Evolutionary conservation across 2,888 invertebrate genomes (phyloP).

Genomic region (Electrophaes corylata): DNA sequence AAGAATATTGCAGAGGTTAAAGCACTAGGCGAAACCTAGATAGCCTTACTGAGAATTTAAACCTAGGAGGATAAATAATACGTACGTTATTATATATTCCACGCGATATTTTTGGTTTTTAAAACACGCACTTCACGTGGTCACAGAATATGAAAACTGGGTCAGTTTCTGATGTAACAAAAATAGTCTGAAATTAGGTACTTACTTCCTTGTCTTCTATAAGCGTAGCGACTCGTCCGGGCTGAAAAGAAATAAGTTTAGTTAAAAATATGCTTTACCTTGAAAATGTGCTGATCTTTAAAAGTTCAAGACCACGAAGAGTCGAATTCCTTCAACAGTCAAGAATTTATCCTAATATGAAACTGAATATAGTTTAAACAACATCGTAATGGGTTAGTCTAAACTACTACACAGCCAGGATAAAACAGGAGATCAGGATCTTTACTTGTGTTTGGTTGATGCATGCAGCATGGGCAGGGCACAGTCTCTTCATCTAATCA

Average conservation of each 20-base stretch:
- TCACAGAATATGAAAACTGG: conserved; percentile 3
- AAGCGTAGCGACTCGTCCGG: conserved; percentile 95
- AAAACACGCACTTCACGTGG: conserved; percentile 3
- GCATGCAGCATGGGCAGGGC: no score
- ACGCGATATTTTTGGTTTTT: not conserved
- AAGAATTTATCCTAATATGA: not conserved
- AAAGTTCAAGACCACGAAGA: not conserved
- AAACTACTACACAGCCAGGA: no score
- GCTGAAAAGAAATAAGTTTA: conserved; percentile 86
- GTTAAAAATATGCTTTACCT: conserved; percentile 6
- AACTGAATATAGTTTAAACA: not conserved
- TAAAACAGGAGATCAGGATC: no score
- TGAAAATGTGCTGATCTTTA: not conserved
- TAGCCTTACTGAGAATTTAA: not conserved
- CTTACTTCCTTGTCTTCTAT: conserved; percentile 92
- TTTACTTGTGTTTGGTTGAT: no score
- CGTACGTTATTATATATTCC: not conserved
- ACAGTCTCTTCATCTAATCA: no score
- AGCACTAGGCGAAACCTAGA: not conserved
- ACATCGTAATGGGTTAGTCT: no score
- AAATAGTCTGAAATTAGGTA: conserved; percentile 33
- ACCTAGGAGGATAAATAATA: not conserved
- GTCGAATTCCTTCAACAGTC: not conserved
- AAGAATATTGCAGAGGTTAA: not conserved
- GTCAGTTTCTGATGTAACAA: not conserved